Evolutionary conservation across 2,888 invertebrate genomes (phyloP).

Genomic region (Oxyscelio sp.): DNA sequence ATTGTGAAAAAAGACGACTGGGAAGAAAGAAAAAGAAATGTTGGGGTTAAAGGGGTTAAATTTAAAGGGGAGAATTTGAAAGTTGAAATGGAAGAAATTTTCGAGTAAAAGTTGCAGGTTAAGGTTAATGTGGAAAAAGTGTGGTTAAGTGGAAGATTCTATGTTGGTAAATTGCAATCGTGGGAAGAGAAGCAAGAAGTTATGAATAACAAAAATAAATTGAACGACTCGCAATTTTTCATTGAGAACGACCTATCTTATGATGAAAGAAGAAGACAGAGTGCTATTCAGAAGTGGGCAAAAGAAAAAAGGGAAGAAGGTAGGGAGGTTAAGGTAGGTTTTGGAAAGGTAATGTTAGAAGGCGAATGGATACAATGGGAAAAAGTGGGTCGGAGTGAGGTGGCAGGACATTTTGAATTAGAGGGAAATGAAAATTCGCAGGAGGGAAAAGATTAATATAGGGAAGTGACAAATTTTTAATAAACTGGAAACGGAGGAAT

Average conservation of each 20-base stretch:
- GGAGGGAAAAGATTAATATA: neutral
- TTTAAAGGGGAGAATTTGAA: neutral
- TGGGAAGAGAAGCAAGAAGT: neutral
- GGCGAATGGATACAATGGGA: constrained; percentile 25
- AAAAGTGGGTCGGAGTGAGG: neutral
- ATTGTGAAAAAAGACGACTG: neutral
- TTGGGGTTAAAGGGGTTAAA: neutral
- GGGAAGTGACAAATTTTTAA: no score
- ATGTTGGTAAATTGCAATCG: neutral
- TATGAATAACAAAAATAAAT: neutral
- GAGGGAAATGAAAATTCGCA: neutral
- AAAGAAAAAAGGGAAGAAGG: constrained; percentile 13
- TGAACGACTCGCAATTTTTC: constrained; percentile 17
- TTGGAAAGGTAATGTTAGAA: neutral
- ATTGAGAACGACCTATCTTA: constrained; percentile 22
- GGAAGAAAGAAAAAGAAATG: constrained; percentile 3
- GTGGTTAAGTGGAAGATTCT: neutral
- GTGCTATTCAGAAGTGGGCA: constrained; percentile 24
- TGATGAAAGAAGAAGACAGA: constrained; percentile 40
- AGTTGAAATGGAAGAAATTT: neutral
- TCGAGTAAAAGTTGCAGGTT: constrained; percentile 3
- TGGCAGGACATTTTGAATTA: neutral
- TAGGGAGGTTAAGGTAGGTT: constrained; percentile 18
- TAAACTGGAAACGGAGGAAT: no score
- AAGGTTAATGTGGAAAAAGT: neutral